phyloP scores from a whole-genome alignment of 2,113 vertebrate species.

The Romanogobio albipinnatus region DNA sequence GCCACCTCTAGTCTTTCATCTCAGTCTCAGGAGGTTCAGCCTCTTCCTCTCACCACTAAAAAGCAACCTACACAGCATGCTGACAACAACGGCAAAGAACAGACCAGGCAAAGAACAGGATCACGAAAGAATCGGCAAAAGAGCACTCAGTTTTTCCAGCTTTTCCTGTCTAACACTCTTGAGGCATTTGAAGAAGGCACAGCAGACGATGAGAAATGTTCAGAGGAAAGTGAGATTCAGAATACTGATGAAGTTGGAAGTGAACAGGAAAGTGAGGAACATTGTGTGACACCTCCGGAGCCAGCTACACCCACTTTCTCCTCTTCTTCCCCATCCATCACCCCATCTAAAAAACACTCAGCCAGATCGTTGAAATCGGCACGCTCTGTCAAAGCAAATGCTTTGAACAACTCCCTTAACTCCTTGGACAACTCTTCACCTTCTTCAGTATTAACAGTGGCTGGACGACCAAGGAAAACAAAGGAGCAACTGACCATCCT shows the following conservation, averaged over 20 bases:
- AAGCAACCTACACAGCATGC: slow-evolving; percentile 19
- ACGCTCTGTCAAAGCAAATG: slow-evolving; percentile 64
- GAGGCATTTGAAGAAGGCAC: slow-evolving; percentile 72
- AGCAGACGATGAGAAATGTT: slow-evolving; percentile 48
- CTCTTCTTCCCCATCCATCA: slow-evolving; percentile 46
- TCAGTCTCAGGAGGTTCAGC: slow-evolving; percentile 64
- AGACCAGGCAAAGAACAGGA: slow-evolving; percentile 15
- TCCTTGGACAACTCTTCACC: slow-evolving; percentile 67
- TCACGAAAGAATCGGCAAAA: slow-evolving; percentile 64
- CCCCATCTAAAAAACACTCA: slow-evolving; percentile 67
- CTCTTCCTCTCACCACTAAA: slow-evolving; percentile 69
- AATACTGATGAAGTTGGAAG: slow-evolving; percentile 64
- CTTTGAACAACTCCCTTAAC: slow-evolving; percentile 51
- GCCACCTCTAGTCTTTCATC: slow-evolving; percentile 58
- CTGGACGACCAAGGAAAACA: slow-evolving; percentile 83
- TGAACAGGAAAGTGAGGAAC: slow-evolving; percentile 61
- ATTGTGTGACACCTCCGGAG: slow-evolving; percentile 6
- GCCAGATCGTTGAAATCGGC: slow-evolving; percentile 68
- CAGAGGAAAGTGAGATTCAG: slow-evolving; percentile 46
- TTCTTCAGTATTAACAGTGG: slow-evolving; percentile 74
- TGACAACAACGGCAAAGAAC: slow-evolving; percentile 50
- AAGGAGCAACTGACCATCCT: slow-evolving; percentile 87
- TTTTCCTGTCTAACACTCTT: slow-evolving; percentile 75
- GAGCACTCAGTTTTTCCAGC: slow-evolving; percentile 75
- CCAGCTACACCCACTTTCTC: slow-evolving; percentile 61